These are phyloP conservation scores for Rallus limicola DNA, from an alignment of 2,113 vertebrate genomes.

Conservation along the genomic window DNA sequence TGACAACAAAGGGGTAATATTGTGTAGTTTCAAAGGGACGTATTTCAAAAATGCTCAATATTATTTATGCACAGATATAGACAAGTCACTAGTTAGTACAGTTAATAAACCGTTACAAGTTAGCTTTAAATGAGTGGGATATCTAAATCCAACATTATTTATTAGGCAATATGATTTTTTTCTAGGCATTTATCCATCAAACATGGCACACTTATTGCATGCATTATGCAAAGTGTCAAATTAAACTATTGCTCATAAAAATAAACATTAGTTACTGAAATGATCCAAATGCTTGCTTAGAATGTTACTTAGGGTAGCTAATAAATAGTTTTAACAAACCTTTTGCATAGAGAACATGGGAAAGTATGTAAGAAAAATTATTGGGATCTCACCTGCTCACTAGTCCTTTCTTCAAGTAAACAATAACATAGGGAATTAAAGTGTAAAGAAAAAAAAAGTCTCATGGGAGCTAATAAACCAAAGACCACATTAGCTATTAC, in stretches of 20 bases:
- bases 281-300: conserved; percentile 69
- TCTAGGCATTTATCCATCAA: conserved; percentile 80
- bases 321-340: conserved; percentile 59
- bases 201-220: conserved; percentile 74
- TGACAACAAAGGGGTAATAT: not conserved
- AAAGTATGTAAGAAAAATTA: conserved; percentile 7
- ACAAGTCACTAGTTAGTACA: conserved; percentile 71
- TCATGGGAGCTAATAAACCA: conserved; percentile 14
- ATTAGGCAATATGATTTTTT: conserved; percentile 78
- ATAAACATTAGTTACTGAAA: conserved; percentile 78
- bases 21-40: conserved; percentile 35
- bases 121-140: conserved; percentile 78
- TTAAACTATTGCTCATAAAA: conserved; percentile 83
- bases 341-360: not conserved
- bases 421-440: not conserved
- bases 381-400: not conserved
- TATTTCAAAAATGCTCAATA: conserved; percentile 54
- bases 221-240: conserved; percentile 80
- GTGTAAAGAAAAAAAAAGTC: not conserved
- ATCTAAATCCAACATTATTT: conserved; percentile 78
- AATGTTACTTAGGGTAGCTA: conserved; percentile 56
- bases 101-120: conserved; percentile 81
- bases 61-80: conserved; percentile 76
- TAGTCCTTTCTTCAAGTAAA: conserved; percentile 5
- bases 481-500: not conserved